phyloP scores from a whole-genome alignment of 2,888 invertebrate genomes.

The Muschampia plurimacula region DNA sequence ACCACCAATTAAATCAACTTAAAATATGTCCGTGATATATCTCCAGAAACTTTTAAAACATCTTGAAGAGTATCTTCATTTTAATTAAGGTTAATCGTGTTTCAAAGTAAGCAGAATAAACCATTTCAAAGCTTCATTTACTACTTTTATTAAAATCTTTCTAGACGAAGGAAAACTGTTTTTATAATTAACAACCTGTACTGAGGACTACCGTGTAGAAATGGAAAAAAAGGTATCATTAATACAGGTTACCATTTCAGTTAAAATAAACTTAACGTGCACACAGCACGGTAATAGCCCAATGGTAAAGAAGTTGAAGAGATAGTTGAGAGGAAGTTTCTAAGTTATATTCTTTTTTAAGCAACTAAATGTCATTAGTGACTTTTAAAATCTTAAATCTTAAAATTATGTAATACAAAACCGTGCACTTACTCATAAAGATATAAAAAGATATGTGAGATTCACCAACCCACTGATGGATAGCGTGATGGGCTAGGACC shows the following conservation, averaged over 20 bases:
- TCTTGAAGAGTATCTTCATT: background rate
- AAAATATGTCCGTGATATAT: background rate
- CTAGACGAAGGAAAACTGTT: background rate
- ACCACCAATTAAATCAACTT: too few relatives aligned
- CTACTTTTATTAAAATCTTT: constrained; percentile 14
- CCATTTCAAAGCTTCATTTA: constrained; percentile 19
- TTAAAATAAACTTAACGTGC: background rate
- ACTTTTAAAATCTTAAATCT: too few relatives aligned
- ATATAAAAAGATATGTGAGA: too few relatives aligned
- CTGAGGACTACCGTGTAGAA: background rate
- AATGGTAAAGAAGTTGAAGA: too few relatives aligned
- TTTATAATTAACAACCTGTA: constrained; percentile 7
- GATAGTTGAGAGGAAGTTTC: too few relatives aligned
- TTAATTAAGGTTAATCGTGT: constrained; percentile 13
- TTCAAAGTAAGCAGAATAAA: background rate
- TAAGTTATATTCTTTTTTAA: too few relatives aligned
- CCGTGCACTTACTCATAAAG: too few relatives aligned
- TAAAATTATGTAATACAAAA: too few relatives aligned
- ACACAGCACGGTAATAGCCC: too few relatives aligned
- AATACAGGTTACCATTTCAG: background rate
- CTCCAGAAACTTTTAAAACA: background rate
- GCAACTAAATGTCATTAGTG: too few relatives aligned
- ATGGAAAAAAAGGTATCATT: background rate
- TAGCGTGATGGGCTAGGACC: too few relatives aligned
- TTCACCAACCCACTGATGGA: too few relatives aligned